These are phyloP conservation scores for Aegotheles bennettii DNA, from an alignment of 2,113 vertebrate genomes.

Conservation along the genomic window DNA sequence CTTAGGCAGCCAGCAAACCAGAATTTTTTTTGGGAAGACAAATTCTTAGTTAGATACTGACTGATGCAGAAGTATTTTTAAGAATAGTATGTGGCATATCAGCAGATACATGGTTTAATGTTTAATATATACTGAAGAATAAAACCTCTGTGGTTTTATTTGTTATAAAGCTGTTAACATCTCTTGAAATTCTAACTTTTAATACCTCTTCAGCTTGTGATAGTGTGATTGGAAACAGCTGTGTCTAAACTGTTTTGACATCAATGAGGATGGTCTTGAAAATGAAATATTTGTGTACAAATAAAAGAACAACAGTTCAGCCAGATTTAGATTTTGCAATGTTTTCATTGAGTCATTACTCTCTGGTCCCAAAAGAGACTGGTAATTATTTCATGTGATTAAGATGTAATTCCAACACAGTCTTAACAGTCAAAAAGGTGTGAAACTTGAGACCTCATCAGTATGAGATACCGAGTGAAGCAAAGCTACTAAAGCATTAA, in stretches of 20 bases:
- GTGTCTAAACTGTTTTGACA: not conserved
- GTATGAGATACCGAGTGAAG: not conserved
- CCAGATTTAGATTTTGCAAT: not conserved
- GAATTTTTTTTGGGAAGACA: rapidly evolving
- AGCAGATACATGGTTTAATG: not conserved
- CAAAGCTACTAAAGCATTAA: not conserved
- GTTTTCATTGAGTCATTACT: not conserved
- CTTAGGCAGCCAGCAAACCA: not conserved
- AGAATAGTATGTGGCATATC: not conserved
- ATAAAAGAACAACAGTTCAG: not conserved
- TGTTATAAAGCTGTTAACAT: not conserved
- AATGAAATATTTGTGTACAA: not conserved
- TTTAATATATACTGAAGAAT: not conserved
- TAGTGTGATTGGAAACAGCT: not conserved
- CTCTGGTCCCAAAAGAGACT: not conserved
- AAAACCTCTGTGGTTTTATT: not conserved
- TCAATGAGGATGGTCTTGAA: not conserved
- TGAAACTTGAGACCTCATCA: not conserved
- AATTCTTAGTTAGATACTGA: not conserved
- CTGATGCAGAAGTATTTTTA: not conserved
- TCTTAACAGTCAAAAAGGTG: not conserved
- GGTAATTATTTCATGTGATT: not conserved
- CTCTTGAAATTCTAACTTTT: not conserved
- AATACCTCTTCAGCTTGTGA: not conserved
- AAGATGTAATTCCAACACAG: not conserved